These are phyloP conservation scores for Penaeus indicus DNA, from an alignment of 1,140 invertebrate species.

Conservation along the genomic window DNA sequence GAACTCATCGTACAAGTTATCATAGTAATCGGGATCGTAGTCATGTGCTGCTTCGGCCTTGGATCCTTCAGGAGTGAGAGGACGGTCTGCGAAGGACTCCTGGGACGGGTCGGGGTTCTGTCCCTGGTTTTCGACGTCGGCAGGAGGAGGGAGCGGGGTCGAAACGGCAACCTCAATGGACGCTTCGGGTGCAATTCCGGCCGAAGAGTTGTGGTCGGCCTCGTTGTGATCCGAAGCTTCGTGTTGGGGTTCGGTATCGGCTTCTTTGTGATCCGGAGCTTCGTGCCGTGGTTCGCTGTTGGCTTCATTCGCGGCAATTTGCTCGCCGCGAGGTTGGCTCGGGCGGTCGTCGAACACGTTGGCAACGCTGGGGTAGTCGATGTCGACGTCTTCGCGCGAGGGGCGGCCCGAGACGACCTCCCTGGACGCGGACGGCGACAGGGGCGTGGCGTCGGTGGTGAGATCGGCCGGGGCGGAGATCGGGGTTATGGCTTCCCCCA, in stretches of 20 bases:
- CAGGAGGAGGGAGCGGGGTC: no score
- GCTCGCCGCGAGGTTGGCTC: no score
- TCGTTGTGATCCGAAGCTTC: no score
- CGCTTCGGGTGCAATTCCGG: no score
- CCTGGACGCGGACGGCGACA: background rate
- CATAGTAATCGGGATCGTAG: slow-evolving; percentile 34
- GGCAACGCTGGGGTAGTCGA: slow-evolving; percentile 15
- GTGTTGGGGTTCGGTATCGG: no score
- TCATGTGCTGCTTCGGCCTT: background rate
- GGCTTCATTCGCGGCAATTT: no score
- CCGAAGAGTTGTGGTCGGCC: no score
- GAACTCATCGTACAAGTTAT: slow-evolving; percentile 55
- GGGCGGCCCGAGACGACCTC: background rate
- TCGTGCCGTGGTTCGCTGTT: no score
- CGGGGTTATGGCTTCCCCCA: background rate
- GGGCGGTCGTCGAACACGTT: slow-evolving; percentile 26
- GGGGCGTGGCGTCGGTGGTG: background rate
- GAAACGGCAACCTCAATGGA: no score
- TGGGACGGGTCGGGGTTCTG: background rate
- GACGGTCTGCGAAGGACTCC: background rate
- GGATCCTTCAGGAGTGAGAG: background rate
- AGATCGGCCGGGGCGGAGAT: no score
- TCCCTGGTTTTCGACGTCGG: no score
- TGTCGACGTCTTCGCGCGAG: background rate
- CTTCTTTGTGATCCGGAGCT: no score